Conservation (phyloP, 2,888 invertebrate species). For the Erynnis tages region DNA sequence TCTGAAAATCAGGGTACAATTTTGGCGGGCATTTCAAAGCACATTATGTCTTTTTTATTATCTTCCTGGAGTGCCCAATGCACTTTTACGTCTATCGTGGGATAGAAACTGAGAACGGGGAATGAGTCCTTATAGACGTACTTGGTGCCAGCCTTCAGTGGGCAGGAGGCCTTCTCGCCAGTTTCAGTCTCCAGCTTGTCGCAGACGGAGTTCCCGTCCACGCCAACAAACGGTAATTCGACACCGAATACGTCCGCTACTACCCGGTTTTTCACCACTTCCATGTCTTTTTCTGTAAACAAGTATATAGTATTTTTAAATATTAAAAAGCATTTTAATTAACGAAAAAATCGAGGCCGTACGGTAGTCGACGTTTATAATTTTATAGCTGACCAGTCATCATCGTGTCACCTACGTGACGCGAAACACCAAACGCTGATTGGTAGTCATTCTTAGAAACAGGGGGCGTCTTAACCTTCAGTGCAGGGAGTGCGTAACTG, state of each 20-base stretch:
- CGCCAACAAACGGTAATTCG: slow-evolving; percentile 88
- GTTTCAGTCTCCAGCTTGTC: slow-evolving; percentile 79
- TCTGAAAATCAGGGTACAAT: too few species aligned
- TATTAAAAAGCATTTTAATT: not conserved
- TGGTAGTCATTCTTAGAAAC: too few species aligned
- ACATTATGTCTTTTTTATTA: slow-evolving; percentile 74
- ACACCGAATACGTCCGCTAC: slow-evolving; percentile 83
- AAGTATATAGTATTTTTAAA: not conserved
- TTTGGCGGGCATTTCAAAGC: slow-evolving; percentile 87
- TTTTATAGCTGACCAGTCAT: too few species aligned
- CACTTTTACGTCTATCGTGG: slow-evolving; percentile 76
- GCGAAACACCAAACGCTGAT: too few species aligned
- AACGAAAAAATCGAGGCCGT: too few species aligned
- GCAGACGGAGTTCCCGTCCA: slow-evolving; percentile 87
- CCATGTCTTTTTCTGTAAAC: slow-evolving; percentile 77
- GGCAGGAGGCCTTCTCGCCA: slow-evolving; percentile 84
- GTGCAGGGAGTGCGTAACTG: too few species aligned
- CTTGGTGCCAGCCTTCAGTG: slow-evolving; percentile 84
- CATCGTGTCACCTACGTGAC: too few species aligned
- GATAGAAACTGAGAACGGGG: slow-evolving; percentile 78
- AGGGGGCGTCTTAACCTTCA: too few species aligned
- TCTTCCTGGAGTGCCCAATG: slow-evolving; percentile 82
- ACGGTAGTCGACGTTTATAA: too few species aligned
- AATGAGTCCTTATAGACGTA: slow-evolving; percentile 86
- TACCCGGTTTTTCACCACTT: slow-evolving; percentile 81